Conservation (phyloP, 37 sponge, comb jelly and placozoan species). For the Hexactinellida sp. region DNA sequence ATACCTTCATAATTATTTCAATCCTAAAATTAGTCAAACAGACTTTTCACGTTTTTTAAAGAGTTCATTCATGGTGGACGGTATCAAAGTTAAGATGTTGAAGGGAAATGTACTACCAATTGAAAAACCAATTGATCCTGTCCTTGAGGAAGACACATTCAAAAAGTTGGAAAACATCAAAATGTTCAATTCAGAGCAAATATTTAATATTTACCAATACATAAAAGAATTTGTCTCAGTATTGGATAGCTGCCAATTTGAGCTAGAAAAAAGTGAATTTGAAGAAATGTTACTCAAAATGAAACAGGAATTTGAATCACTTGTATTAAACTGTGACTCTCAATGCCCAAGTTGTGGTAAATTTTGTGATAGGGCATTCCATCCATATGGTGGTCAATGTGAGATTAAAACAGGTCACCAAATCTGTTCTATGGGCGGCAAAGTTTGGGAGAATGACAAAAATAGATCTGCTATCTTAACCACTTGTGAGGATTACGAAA, state of each 20-base stretch:
- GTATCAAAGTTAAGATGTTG: neutral
- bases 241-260: neutral
- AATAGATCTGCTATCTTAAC: neutral
- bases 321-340: neutral
- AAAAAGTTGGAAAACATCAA: neutral
- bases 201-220: neutral
- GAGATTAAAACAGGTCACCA: neutral
- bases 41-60: neutral
- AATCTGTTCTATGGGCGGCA: neutral
- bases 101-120: neutral
- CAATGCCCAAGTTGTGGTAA: constrained; percentile 10
- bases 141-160: neutral
- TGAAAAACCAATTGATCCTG: neutral
- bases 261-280: neutral
- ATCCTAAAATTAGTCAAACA: neutral
- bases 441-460: neutral
- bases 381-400: neutral
- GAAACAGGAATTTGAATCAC: neutral
- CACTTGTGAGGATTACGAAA: neutral
- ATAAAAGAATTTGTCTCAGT: neutral
- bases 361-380: neutral
- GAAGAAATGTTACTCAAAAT: neutral
- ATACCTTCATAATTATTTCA: neutral
- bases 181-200: neutral
- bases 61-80: neutral